Base-by-base conservation (phyloP, 2,888 invertebrate species). In the Isotomurus palustris region DNA sequence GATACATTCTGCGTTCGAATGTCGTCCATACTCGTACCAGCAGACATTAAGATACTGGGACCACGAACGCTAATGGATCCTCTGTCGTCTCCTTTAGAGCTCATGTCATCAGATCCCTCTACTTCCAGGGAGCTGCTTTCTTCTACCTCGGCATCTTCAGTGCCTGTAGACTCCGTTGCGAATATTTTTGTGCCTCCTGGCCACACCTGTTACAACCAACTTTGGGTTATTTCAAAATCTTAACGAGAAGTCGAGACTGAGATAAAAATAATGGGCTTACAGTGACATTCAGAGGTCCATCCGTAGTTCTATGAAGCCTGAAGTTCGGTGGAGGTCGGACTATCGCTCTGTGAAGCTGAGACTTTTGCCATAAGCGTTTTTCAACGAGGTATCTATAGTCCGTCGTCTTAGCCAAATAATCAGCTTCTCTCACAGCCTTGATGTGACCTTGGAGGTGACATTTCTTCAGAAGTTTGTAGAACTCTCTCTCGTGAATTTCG, bases 381-480 rank as follows among this genome's bases (percentile, higher is more conserved):
- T 68, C 68, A 8, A 64, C 60, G 6, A 68, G 57, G 29, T 60
- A 64, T 10, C 35, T 25, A 41, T 70, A 68, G 41, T 61, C 62
- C 2, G 56, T 55, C 1, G 61, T 66, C 32, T 64, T 47, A 1
- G 59, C 60, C n/a, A 59, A 36, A 8, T 52, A 61, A 8, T 68
- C 61, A 1, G 59, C 59, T 52, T 67, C 64, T 36, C 53, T 50
- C 3, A 61, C 41, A 5, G 62, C 60, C 10, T 55, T 19, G 24
- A 70, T 56, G 47, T 66, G 68, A 49, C 68, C 67, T 62, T 68
- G 65, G n/a, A 68, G 47, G 19, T 60, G 58, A 47, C 66, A 65
- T 41, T 55, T 55, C 40, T 60, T 58, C 21, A 70, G 41, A n/a
- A 62, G 19, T 2, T 49, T 22, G 44, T 69, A 69, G 40, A 69